Conservation (phyloP, 2,888 invertebrate species). For the Baronia brevicornis region DNA sequence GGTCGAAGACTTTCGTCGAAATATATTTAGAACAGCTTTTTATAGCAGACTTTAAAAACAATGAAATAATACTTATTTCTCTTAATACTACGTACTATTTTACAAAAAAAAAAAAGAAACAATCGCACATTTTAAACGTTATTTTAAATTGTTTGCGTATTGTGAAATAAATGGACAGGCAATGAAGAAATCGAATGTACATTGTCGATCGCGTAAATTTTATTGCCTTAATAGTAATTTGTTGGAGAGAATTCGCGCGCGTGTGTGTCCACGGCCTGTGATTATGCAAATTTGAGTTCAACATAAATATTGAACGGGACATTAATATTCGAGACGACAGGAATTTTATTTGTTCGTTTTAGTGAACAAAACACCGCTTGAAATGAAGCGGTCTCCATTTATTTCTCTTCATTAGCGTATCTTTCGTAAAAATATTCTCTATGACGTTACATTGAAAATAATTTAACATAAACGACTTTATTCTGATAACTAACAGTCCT, state of each 20-base stretch:
- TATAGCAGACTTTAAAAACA: too few relatives aligned
- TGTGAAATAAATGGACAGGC: slow-evolving; percentile 11
- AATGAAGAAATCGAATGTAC: slow-evolving; percentile 12
- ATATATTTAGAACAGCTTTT: too few relatives aligned
- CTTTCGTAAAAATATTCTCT: slow-evolving; percentile 14
- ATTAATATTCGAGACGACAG: slow-evolving; percentile 72
- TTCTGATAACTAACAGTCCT: too few relatives aligned
- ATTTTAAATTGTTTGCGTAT: slow-evolving; percentile 9
- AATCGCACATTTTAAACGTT: slow-evolving; percentile 5
- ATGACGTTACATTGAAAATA: too few relatives aligned
- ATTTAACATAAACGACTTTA: too few relatives aligned
- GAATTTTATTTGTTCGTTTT: slow-evolving; percentile 66
- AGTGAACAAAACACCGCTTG: slow-evolving; percentile 37
- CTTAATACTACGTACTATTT: too few relatives aligned
- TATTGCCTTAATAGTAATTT: slow-evolving; percentile 63
- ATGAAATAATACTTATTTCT: too few relatives aligned
- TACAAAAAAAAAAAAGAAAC: too few relatives aligned
- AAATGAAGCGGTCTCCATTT: slow-evolving; percentile 28
- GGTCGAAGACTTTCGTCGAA: too few relatives aligned
- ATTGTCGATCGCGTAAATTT: slow-evolving; percentile 43
- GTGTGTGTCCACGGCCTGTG: slow-evolving; percentile 60
- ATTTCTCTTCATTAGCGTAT: slow-evolving; percentile 26
- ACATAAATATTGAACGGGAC: slow-evolving; percentile 73
- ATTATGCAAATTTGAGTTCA: slow-evolving; percentile 72
- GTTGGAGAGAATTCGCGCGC: slow-evolving; percentile 39